A percentile compares a stretch with the other conserved stretches of the same genome.
Evolutionary conservation across 1,140 invertebrate genomes (phyloP).

Genomic region (Lanistes nyassanus): DNA sequence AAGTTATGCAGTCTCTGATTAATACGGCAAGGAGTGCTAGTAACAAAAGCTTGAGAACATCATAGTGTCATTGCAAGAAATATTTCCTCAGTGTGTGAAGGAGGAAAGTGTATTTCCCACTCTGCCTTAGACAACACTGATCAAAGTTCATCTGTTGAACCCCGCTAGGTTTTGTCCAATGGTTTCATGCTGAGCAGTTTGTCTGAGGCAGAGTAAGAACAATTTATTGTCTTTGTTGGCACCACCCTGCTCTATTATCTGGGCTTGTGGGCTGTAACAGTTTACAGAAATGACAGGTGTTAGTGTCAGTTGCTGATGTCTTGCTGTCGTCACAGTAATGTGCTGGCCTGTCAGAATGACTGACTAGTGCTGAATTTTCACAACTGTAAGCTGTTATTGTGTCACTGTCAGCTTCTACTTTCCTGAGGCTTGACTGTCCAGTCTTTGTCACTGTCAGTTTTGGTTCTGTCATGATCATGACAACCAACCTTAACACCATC

Average conservation of each 20-base stretch:
- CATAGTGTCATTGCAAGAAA: no score
- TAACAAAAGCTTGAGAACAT: no score
- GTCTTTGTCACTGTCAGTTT: constrained; percentile 34
- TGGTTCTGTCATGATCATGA: neutral
- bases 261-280: no score
- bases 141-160: constrained; percentile 5
- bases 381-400: constrained; percentile 27
- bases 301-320: no score
- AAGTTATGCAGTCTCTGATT: no score
- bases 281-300: no score
- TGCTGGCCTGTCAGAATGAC: neutral
- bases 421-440: neutral
- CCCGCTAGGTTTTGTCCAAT: constrained; percentile 14
- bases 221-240: no score
- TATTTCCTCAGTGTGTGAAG: no score
- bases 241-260: no score
- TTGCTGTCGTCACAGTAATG: no score
- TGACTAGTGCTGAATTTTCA: neutral
- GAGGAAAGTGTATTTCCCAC: neutral
- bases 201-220: constrained; percentile 27
- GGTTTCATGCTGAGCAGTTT: constrained; percentile 2
- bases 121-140: constrained; percentile 1
- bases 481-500: constrained; percentile 25
- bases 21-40: no score
- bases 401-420: constrained; percentile 39